These are phyloP conservation scores for Oreonectes daqikongensis DNA, from an alignment of 2,797 vertebrate species.

Conservation along the genomic window DNA sequence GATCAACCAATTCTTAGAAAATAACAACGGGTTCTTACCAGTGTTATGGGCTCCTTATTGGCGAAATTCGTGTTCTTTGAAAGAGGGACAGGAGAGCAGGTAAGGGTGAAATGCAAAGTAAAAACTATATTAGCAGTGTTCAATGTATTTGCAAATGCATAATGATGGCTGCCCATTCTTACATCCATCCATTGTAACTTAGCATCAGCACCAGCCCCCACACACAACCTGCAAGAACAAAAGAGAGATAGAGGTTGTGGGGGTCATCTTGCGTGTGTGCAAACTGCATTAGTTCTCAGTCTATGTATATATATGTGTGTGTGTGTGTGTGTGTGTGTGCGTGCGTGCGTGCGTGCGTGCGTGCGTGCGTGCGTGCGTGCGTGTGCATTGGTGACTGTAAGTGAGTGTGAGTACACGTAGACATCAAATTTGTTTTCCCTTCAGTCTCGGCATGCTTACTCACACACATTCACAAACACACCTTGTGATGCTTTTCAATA, in stretches of 20 bases:
- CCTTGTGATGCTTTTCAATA: slow-evolving; percentile 32
- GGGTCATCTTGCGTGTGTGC: slow-evolving; percentile 6
- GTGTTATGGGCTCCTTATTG: neutral
- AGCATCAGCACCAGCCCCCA: neutral
- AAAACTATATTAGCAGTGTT: neutral
- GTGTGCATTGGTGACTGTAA: slow-evolving; percentile 2
- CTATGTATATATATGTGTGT: neutral
- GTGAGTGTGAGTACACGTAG: slow-evolving; percentile 2
- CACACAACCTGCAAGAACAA: slow-evolving; percentile 35
- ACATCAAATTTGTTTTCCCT: slow-evolving; percentile 41
- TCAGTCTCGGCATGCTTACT: slow-evolving; percentile 29
- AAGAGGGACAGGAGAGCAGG: neutral
- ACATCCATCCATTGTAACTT: neutral
- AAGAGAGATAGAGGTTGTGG: slow-evolving; percentile 8
- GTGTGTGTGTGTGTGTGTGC: too few relatives aligned
- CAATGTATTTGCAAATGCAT: neutral
- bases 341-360: too few relatives aligned
- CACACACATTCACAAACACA: slow-evolving; percentile 32
- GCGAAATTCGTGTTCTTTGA: neutral
- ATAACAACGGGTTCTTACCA: neutral
- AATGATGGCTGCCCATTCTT: neutral
- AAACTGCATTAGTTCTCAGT: slow-evolving; percentile 25
- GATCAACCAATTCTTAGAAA: neutral
- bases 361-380: too few relatives aligned
- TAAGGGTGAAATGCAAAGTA: neutral